phyloP scores from a whole-genome alignment of 2,113 vertebrate species.

The Brachionichthys hirsutus region DNA sequence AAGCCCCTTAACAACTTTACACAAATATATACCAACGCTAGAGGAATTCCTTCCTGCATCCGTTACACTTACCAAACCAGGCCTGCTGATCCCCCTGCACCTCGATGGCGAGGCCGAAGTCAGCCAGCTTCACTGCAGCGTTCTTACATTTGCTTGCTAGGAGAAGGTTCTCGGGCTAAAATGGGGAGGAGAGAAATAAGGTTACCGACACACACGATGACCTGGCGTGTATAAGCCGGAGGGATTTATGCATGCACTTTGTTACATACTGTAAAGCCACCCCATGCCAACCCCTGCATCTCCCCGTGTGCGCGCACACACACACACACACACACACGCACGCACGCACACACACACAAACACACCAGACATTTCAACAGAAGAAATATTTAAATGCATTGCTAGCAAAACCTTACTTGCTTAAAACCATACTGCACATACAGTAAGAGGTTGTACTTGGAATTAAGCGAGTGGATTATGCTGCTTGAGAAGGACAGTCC shows the following conservation, averaged over 20 bases:
- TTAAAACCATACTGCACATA: no score
- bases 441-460: no score
- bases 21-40: not conserved
- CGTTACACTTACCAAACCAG: conserved; percentile 88
- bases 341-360: no score
- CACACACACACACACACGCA: not conserved
- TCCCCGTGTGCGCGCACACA: not conserved
- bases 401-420: no score
- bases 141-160: conserved; percentile 97
- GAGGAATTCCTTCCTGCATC: not conserved
- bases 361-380: not conserved
- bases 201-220: not conserved
- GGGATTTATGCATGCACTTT: no score
- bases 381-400: not conserved
- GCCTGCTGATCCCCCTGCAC: conserved; percentile 98
- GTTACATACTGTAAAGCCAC: no score
- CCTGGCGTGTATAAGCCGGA: no score
- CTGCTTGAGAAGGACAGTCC: no score
- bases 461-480: no score
- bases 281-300: conserved; percentile 1
- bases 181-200: conserved; percentile 11
- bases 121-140: conserved; percentile 92
- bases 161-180: conserved; percentile 93
- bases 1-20: not conserved
- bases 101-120: conserved; percentile 95